Conservation (phyloP, 2,113 vertebrate species). For the Sminthopsis crassicaudata region DNA sequence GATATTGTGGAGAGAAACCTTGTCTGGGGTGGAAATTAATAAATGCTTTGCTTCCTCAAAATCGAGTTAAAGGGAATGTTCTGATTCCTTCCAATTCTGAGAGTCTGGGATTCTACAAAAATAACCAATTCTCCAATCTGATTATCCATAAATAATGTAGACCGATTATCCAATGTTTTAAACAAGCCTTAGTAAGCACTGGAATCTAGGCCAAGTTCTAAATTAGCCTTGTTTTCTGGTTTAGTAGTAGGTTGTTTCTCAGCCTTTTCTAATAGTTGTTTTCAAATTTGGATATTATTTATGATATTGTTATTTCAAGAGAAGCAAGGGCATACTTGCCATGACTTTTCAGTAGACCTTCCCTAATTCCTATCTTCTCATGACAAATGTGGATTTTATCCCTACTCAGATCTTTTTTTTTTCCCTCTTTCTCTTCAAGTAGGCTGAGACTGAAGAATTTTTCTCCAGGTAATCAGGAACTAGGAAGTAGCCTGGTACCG, state of each 20-base stretch:
- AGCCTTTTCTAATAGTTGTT: neutral
- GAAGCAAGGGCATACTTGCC: conserved; percentile 33
- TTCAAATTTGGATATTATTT: neutral
- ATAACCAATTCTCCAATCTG: neutral
- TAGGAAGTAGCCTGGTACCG: too few species aligned
- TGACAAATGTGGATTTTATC: conserved; percentile 31
- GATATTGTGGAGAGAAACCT: neutral
- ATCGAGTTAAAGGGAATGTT: too few species aligned
- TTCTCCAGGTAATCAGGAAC: conserved; percentile 50
- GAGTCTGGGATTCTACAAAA: neutral
- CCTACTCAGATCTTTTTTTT: conserved; percentile 50
- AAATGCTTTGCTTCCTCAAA: too few species aligned
- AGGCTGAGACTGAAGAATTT: conserved; percentile 12
- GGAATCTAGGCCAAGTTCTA: neutral
- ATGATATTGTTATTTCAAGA: neutral
- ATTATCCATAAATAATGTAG: neutral
- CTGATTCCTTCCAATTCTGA: neutral
- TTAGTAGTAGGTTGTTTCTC: neutral
- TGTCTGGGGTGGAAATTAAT: neutral
- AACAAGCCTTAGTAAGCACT: neutral
- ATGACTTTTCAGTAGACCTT: conserved; percentile 33
- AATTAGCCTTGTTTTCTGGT: neutral
- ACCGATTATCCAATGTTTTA: neutral
- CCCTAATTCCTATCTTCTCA: conserved; percentile 45
- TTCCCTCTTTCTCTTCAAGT: conserved; percentile 39